Base-by-base conservation (phyloP, 2,888 invertebrate species). In the Caenorhabditis uteleia region DNA sequence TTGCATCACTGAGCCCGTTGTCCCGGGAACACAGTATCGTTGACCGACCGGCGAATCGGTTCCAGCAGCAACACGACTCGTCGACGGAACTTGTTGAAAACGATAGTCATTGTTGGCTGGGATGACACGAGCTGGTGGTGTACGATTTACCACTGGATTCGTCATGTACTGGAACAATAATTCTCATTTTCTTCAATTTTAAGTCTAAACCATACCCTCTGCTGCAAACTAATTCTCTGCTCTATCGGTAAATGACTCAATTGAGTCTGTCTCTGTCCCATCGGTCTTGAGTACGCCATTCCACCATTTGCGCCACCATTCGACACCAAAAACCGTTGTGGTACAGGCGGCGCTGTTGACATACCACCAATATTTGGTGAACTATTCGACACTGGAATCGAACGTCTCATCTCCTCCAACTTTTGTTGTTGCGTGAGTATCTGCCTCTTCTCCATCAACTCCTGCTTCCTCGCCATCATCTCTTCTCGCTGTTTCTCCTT, bases 341-440 rank as follows among this genome's bases (percentile, higher is more conserved):
- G n/a, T n/a, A n/a, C n/a, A n/a, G n/a, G n/a, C n/a, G n/a, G n/a
- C n/a, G n/a, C n/a, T n/a, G n/a, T n/a, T n/a, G n/a, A n/a, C n/a
- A n/a, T n/a, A n/a, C n/a, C n/a, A n/a, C 47, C 42, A 26, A 47
- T 12, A 34, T 55, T 47, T 16, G 55, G 55, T 2, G 43, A 34
- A 36, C 5, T 25, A 3, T 20, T 31, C 12, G 42, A 34, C 10
- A 47, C 47, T 3, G 33, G n/a, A 7, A 21, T 8, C 18, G 18
- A 20, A 33, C 36, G 14, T 4, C 14, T 20, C n/a, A 16, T 26
- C 14, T 14, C 29, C n/a, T 21, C 27, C 1, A 38, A n/a, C 6
- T 6, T n/a, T 2, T 14, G 18, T 23, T 50, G 50, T 26, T 25
- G 34, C 36, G 46, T 18, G 23, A 40, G 33, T 2, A 29, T 20